Evolutionary conservation across 2,113 vertebrate species (phyloP).

Genomic region (Petrocephalus microphthalmus): DNA sequence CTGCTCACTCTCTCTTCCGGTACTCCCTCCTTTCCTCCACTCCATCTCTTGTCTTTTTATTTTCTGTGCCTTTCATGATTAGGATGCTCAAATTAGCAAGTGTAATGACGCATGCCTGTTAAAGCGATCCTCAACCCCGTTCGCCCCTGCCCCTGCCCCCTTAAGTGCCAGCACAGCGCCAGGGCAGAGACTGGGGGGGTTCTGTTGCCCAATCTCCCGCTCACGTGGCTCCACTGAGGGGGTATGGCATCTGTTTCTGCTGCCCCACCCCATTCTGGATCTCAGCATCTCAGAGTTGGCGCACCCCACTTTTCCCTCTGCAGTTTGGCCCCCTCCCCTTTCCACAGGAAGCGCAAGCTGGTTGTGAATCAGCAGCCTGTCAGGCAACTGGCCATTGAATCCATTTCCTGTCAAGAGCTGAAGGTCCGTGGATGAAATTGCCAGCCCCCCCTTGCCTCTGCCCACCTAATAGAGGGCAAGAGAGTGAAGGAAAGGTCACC

Average conservation of each 20-base stretch:
- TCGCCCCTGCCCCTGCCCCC: background rate
- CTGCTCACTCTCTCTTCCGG: background rate
- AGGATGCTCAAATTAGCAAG: conserved; percentile 21
- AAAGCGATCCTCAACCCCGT: background rate
- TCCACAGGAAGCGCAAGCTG: background rate
- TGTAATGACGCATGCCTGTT: conserved; percentile 9
- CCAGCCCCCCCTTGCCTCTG: background rate
- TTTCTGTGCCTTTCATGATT: background rate
- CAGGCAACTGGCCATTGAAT: background rate
- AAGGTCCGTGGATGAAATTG: background rate
- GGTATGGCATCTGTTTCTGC: background rate
- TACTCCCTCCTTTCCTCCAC: background rate
- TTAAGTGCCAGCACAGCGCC: background rate
- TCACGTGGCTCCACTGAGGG: background rate
- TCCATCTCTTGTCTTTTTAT: background rate
- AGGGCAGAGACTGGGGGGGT: background rate
- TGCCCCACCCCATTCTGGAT: background rate
- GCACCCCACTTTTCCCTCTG: background rate
- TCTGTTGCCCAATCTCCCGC: background rate
- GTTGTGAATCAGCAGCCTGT: background rate
- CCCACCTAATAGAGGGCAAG: background rate
- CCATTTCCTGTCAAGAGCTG: background rate
- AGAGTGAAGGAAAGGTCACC: background rate
- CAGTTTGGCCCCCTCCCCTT: background rate
- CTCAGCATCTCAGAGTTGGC: background rate